Percentiles rank a stretch among this genome's conserved stretches.
Conservation (phyloP, 2,113 vertebrate species). For the Sitta europaea region DNA sequence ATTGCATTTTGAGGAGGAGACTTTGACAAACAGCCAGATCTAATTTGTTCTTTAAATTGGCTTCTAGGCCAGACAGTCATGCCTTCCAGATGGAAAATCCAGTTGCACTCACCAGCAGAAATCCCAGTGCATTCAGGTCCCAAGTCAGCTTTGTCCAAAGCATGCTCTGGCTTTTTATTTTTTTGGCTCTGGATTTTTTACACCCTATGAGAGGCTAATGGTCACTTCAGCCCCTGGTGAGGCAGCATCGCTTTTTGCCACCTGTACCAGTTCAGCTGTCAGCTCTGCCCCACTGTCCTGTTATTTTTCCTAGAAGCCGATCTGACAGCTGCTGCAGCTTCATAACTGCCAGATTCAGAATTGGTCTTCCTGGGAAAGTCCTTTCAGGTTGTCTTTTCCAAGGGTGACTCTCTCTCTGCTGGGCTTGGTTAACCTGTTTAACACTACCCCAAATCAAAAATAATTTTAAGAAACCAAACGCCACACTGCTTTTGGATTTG, state of each 20-base stretch:
- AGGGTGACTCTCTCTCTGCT: background rate
- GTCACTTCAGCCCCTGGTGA: background rate
- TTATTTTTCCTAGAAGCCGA: constrained; percentile 50
- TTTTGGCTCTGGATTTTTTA: too few relatives aligned
- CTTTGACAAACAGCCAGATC: constrained; percentile 9
- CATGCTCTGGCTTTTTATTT: background rate
- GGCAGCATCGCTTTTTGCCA: background rate
- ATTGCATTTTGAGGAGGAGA: background rate
- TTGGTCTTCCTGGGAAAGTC: background rate
- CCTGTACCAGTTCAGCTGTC: constrained; percentile 30
- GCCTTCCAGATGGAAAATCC: constrained; percentile 50
- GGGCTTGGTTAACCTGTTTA: background rate
- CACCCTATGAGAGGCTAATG: background rate
- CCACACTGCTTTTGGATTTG: background rate
- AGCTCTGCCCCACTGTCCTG: background rate
- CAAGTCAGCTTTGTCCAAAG: background rate
- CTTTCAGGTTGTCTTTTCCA: background rate
- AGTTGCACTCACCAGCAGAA: background rate
- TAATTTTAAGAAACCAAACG: background rate
- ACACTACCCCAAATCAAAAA: background rate
- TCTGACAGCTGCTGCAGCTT: constrained; percentile 4
- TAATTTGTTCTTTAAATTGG: constrained; percentile 43
- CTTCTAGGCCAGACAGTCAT: constrained; percentile 27
- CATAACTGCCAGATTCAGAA: background rate
- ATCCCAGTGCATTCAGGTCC: background rate